These are phyloP conservation scores for Neodiprion virginianus DNA, from an alignment of 1,140 invertebrate genomes.

Conservation along the genomic window DNA sequence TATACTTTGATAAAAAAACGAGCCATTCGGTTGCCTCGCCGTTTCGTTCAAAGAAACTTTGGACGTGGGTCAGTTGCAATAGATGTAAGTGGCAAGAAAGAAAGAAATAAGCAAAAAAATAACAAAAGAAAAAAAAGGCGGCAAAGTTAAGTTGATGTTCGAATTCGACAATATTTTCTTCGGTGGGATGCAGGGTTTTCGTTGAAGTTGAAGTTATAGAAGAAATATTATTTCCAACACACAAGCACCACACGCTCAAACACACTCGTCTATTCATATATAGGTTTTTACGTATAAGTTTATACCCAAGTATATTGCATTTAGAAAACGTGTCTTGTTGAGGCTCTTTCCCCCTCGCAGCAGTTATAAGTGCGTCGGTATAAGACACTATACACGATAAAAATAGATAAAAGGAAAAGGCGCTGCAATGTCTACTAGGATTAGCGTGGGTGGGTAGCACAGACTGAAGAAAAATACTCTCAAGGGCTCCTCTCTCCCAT, in stretches of 20 bases:
- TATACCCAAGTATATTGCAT: no score
- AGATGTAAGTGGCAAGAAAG: no score
- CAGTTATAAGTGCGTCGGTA: no score
- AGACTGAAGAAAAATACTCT: not conserved
- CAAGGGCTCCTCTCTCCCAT: not conserved
- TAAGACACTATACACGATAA: not conserved
- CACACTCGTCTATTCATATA: not conserved
- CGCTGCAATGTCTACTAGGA: not conserved
- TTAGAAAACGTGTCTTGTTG: no score
- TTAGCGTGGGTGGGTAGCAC: not conserved
- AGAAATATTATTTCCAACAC: not conserved
- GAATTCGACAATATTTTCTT: constrained; percentile 15
- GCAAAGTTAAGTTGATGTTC: constrained; percentile 8
- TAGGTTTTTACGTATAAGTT: not conserved
- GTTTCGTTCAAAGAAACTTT: no score
- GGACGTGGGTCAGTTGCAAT: no score
- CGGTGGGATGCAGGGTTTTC: not conserved
- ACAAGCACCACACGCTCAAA: not conserved
- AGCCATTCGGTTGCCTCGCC: no score
- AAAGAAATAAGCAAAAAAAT: no score
- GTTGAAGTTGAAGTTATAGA: not conserved
- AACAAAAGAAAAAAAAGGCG: not conserved
- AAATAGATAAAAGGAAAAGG: constrained; percentile 17
- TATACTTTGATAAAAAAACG: no score
- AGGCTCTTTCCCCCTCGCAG: no score